Evolutionary conservation across 2,797 vertebrate species (phyloP), one percentile per base, ranked within the genome.

Genomic region (Agapornis canus): DNA sequence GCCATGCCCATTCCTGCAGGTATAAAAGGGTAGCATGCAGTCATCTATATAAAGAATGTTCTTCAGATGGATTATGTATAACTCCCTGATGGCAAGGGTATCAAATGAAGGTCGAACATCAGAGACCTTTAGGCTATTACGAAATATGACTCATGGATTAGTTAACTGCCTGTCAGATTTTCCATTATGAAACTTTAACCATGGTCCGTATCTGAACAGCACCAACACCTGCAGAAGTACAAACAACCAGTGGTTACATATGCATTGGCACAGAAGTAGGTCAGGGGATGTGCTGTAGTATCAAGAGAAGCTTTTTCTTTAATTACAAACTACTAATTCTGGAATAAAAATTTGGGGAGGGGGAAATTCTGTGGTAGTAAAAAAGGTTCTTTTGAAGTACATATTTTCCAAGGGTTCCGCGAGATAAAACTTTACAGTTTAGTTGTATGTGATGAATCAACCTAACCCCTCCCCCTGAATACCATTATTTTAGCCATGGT

Each of bases 171-270:
- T 93, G 94, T 94, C 94, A 96, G 82, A 96, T 96, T 95, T 96
- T 97, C 96, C 95, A 94, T 95, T 94, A 96, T 90, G 95, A 96
- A 97, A 96, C 86, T 65, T 87, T 73, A 94, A 91, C 91, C 94
- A 92, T 59, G 83, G 80, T 87, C 80, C 86, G 7, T 95, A 89
- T 95, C 89, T 95, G 84, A 70, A 83, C 68, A 86, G 76, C 76
- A 94, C 64, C 69, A 83, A 84, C 79, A 95, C 94, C 95, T 96
- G 94, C 32, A 94, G n/a, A 69, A 88, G 56, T 57, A 73, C 77
- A 95, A 92, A 91, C 73, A 96, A 95, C 95, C 86, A 95, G 75
- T 43, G 73, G 39, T 83, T 91, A 92, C 52, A 57, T 61, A 37
- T 60, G 69, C 23, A 39, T 78, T 71, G 39, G 19, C 43, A 60